Conservation (phyloP, 2,888 invertebrate genomes). For the Coleophora flavipennella region DNA sequence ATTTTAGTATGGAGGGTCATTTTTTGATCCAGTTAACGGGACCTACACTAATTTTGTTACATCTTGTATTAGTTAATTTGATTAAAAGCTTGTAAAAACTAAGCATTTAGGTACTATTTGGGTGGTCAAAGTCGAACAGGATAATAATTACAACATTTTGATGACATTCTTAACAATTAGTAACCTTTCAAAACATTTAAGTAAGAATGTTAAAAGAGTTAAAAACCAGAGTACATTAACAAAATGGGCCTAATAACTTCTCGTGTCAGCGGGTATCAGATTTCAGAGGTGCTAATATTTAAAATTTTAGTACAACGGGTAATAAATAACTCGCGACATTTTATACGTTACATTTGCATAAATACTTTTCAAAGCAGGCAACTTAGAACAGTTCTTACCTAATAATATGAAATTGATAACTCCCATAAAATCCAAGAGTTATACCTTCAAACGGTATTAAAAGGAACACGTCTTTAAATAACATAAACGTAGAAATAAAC, state of each 20-base stretch:
- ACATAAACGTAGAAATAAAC: constrained; percentile 36
- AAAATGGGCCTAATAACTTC: neutral
- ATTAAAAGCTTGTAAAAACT: too few relatives aligned
- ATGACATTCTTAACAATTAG: too few relatives aligned
- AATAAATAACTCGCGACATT: constrained; percentile 27
- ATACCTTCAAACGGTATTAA: constrained; percentile 27
- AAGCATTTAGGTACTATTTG: too few relatives aligned
- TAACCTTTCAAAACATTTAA: too few relatives aligned
- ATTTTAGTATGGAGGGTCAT: too few relatives aligned
- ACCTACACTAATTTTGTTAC: too few relatives aligned
- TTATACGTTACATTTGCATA: constrained; percentile 34
- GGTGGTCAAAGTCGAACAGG: too few relatives aligned
- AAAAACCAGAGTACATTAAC: constrained; percentile 10
- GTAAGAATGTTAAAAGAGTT: too few relatives aligned
- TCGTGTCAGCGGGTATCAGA: constrained; percentile 21
- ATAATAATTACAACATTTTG: too few relatives aligned
- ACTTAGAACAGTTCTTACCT: constrained; percentile 31
- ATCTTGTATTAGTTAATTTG: too few relatives aligned
- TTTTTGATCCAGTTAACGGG: too few relatives aligned
- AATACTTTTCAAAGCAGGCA: constrained; percentile 24
- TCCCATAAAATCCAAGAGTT: constrained; percentile 30
- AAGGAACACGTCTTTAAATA: constrained; percentile 37
- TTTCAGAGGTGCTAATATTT: constrained; percentile 37
- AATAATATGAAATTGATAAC: constrained; percentile 35
- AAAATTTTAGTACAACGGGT: constrained; percentile 24